Evolutionary conservation across 2,797 vertebrate species (phyloP), one percentile per base, ranked within the genome.

Genomic region (Brachymystax lenok): DNA sequence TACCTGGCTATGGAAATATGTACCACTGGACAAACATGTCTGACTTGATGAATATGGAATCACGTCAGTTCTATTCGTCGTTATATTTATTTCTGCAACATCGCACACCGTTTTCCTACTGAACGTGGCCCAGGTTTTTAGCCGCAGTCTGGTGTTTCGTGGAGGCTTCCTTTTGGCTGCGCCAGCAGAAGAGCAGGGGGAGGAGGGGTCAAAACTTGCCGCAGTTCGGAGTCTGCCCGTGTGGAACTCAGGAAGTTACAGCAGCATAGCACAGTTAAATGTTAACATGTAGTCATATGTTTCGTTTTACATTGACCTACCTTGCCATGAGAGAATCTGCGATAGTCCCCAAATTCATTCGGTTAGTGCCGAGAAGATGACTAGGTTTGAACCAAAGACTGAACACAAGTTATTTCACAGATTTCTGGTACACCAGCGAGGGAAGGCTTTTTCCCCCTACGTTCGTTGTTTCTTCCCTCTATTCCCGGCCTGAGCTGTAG

Each of bases 201-300:
- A 78, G 84, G 89, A 86, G 84, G 87, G 79, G 63, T 74, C 81
- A 74, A 91, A 92, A 93, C 90, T 93, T 92, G 92, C 93, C 93
- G 94, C 93, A 94, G 91, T 93, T 93, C 74, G 84, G 90, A 90
- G 89, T 87, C 69, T 50, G 75, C 71, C 76, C 70, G 79, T 24
- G 77, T 86, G 76, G 77, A 81, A 85, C 81, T 90, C 83, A 76
- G 85, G 78, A 88, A 87, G 83, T 86, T 76, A 73, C 79, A 27
- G 40, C 40, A 46, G 12, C 40, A 10, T 8, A 16, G 52, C 52
- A 61, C 19, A 19, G 56, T 59, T 59, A 21, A 19, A 21, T 7
- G 10, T 46, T 46, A 13, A 10, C 40, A 46, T 46, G 2, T 46
- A 46, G 10, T 13, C 12, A 59, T 59, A 46, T 59, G 12, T 56